Evolutionary conservation across 2,888 invertebrate genomes (phyloP), one percentile per base, ranked within the genome.

Genomic region (Folsomia manolachei): DNA sequence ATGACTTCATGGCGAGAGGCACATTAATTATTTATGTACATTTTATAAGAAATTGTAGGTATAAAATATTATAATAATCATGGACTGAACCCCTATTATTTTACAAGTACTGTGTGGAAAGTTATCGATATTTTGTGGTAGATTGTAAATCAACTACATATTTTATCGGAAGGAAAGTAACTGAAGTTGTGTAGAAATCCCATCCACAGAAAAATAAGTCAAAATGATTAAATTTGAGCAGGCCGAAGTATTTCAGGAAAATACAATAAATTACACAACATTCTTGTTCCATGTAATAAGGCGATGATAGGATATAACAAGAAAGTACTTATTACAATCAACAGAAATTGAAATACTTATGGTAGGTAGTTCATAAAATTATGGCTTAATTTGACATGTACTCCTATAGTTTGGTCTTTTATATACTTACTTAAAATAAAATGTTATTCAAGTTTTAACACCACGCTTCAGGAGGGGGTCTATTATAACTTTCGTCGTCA

Each of bases 401-500:
- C n/a, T n/a, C n/a, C n/a, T n/a, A n/a, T n/a, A 63, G 24, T 63
- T 26, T 63, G 27, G 25, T 63, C 24, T 19, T 19, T 63, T 9
- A 63, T 18, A n/a, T 14, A 39, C 14, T 4, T 39, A 39, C 39
- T 39, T 39, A 39, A 39, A 39, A 39, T 39, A 62, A 62, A 62
- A 2, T 24, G 24, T 21, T 60, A 60, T 60, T 11, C 60, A 60
- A 11, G 7, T 60, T 21, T 23, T 67, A 67, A 60, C 71, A 67
- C 93, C 93, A 94, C 76, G 92, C 90, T 82, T 91, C 93, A 67
- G 85, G 86, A 71, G 86, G 85, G 21, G 86, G 83, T 83, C 91
- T 91, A 27, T 75, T 74, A 62, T 89, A 90, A 69, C 90, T 90
- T 74, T 90, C 90, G 82, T 91, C 88, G 74, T 91, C 91, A 80